These are phyloP conservation scores for Tetragnatha montana DNA, from an alignment of 2,888 invertebrate genomes.

Conservation along the genomic window DNA sequence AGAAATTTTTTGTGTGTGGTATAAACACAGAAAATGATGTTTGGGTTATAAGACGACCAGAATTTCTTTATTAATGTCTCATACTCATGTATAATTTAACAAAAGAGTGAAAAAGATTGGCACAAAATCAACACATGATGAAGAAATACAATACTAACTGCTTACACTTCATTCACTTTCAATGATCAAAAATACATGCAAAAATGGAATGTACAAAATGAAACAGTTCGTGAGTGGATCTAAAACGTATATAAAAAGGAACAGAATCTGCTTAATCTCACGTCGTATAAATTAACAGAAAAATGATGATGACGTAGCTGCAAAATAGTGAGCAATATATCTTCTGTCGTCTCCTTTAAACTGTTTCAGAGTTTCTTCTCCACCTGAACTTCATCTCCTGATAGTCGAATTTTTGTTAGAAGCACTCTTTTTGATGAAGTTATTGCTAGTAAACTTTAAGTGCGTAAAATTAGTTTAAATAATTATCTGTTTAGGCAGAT, in stretches of 20 bases:
- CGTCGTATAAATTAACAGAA: neutral
- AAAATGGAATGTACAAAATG: slow-evolving; percentile 65
- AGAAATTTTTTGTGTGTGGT: too few relatives aligned
- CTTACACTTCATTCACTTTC: slow-evolving; percentile 38
- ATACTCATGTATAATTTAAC: slow-evolving; percentile 48
- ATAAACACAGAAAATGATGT: neutral
- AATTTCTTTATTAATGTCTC: slow-evolving; percentile 44
- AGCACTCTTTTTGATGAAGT: too few relatives aligned
- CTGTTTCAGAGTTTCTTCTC: too few relatives aligned
- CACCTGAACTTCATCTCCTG: too few relatives aligned
- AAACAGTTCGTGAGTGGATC: neutral
- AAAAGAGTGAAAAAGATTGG: slow-evolving; percentile 60
- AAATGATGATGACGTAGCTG: neutral
- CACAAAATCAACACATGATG: slow-evolving; percentile 64
- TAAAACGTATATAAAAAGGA: slow-evolving; percentile 16
- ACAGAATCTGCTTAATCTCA: neutral
- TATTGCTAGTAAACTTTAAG: too few relatives aligned
- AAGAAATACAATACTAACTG: slow-evolving; percentile 42
- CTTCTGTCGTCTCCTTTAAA: neutral
- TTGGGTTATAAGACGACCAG: slow-evolving; percentile 62
- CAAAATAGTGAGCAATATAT: slow-evolving; percentile 3
- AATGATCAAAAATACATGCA: slow-evolving; percentile 11
- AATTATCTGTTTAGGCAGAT: too few relatives aligned
- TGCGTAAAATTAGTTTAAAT: too few relatives aligned
- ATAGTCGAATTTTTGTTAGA: too few relatives aligned